These are phyloP conservation scores for Drosophila mettleri DNA, from an alignment of 2,888 invertebrate species.

Conservation along the genomic window DNA sequence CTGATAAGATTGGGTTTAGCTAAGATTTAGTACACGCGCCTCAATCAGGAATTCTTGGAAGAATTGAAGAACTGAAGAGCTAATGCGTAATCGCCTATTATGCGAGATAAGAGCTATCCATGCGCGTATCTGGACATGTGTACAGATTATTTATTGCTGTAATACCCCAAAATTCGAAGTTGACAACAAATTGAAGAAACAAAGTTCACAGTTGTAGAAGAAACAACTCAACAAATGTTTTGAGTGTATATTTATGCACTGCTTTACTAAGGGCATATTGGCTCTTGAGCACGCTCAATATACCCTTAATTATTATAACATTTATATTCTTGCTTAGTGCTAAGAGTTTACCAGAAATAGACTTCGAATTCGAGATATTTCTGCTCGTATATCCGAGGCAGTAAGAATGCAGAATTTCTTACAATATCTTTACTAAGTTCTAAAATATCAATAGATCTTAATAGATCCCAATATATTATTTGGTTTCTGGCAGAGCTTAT, in stretches of 20 bases:
- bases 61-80: conserved; percentile 7
- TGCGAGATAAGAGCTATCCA: conserved; percentile 11
- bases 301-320: no score
- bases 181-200: conserved; percentile 1
- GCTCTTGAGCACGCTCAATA: not conserved
- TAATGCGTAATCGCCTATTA: conserved; percentile 48
- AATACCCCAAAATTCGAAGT: not conserved
- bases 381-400: not conserved
- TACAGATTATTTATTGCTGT: conserved; percentile 6
- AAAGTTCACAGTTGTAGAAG: not conserved
- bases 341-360: not conserved
- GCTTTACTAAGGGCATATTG: no score
- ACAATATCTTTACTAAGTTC: not conserved
- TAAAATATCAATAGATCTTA: not conserved
- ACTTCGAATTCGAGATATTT: not conserved
- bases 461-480: not conserved
- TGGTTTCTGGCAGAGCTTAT: no score
- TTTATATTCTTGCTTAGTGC: not conserved
- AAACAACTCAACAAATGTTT: no score
- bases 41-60: conserved; percentile 35
- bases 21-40: conserved; percentile 26
- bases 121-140: conserved; percentile 1
- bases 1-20: conserved; percentile 43
- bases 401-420: not conserved
- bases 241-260: no score